Evolutionary conservation across 1,140 invertebrate species (phyloP).

Genomic region (Panagrolaimus sp.): DNA sequence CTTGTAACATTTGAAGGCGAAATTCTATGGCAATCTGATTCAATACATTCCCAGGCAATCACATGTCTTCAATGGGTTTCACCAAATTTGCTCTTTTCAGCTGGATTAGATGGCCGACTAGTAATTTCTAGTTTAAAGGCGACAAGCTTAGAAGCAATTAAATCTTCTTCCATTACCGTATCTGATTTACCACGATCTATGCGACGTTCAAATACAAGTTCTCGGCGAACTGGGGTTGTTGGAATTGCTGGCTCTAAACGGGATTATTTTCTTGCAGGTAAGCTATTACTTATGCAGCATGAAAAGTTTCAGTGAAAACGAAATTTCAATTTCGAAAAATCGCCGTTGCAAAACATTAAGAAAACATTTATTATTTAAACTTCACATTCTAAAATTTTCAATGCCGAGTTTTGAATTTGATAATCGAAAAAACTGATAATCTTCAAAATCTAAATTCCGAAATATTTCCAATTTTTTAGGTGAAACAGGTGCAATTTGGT

Average conservation of each 20-base stretch:
- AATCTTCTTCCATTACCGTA: constrained; percentile 21
- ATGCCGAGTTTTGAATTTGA: too few species aligned
- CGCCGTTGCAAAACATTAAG: too few species aligned
- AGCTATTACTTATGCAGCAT: too few species aligned
- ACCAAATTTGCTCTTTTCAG: constrained; percentile 11
- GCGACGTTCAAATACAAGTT: constrained; percentile 2
- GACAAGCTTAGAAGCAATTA: constrained; percentile 16
- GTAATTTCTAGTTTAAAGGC: constrained; percentile 18
- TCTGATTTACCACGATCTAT: constrained; percentile 26
- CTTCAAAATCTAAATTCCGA: too few species aligned
- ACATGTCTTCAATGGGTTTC: constrained; percentile 21
- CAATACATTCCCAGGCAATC: constrained; percentile 17
- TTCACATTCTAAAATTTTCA: too few species aligned
- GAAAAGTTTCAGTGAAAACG: too few species aligned
- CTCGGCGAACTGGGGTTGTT: constrained; percentile 23
- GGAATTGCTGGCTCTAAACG: neutral
- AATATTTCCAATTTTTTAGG: too few species aligned
- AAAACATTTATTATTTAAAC: too few species aligned
- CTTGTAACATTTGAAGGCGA: constrained; percentile 16
- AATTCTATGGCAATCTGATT: constrained; percentile 21
- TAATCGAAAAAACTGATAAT: too few species aligned
- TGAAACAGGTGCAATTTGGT: constrained; percentile 23
- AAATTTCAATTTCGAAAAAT: too few species aligned
- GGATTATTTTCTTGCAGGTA: constrained; percentile 22
- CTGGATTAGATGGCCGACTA: constrained; percentile 23